Base-by-base conservation (phyloP, 2,113 vertebrate genomes). In the Ciconia maguari region DNA sequence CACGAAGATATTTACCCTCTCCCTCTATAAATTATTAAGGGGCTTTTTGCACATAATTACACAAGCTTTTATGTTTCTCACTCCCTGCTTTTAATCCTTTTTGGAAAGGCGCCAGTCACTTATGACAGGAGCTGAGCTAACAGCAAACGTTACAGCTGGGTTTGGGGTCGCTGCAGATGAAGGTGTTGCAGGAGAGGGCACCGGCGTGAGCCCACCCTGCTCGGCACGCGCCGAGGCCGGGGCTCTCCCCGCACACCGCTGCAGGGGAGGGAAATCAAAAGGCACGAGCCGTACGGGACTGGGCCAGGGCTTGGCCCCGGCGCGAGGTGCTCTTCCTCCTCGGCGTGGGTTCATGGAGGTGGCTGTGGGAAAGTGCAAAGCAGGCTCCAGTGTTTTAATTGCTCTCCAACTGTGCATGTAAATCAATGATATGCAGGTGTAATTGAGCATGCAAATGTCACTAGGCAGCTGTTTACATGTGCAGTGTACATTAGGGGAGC, bases 21-120 rank as follows among this genome's bases (percentile, higher is more conserved):
- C 96, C 95, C 84, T 95, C 97, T 96, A 97, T 98, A 97, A 97
- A 95, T 98, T 97, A 97, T 97, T 96, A 98, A 97, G 90, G 95
- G 82, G 0, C 65, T 94, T 97, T 98, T 96, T 97, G 97, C 93
- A 96, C 90, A 20, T 98, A 98, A 98, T 98, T 98, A 98, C 96
- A 97, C 41, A 9, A 46, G 42, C 94, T 52, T 87, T 98, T 97
- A 97, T 93, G 92, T 92, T 97, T 97, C 89, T 61, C 82, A 95
- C 97, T 96, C 96, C 94, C 96, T 90, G 96, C 91, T 97, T 97
- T 98, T 95, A 97, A 97, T 98, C 96, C 96, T 94, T 97, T 97
- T 94, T 96, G 96, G 97, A 96, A 81, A 81, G 89, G 74, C 3
- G 94, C 96, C 81, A 81, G 91, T 87, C 96, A 83, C 58, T 92